Conservation (phyloP, 2,888 invertebrate genomes). For the Blomia tropicalis region DNA sequence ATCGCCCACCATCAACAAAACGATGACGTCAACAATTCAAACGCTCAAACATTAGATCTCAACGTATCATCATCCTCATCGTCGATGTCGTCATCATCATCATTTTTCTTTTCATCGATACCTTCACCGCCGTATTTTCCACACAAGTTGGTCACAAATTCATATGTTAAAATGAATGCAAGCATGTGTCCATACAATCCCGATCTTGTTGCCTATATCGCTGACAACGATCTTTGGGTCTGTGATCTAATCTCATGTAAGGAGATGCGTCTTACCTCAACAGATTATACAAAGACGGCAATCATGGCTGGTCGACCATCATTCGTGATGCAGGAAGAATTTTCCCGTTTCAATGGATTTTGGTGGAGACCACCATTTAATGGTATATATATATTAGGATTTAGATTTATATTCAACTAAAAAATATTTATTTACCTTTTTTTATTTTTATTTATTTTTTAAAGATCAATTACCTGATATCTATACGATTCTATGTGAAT, state of each 20-base stretch:
- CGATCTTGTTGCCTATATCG: constrained; percentile 72
- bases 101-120: not conserved
- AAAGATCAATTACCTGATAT: not conserved
- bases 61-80: not conserved
- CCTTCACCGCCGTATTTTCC: constrained; percentile 35
- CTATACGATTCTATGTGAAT: constrained; percentile 42
- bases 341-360: constrained; percentile 83
- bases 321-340: constrained; percentile 96
- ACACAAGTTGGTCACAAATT: constrained; percentile 39
- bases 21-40: not conserved
- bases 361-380: constrained; percentile 81
- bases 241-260: constrained; percentile 45
- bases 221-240: constrained; percentile 78
- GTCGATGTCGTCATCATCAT: not conserved
- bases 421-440: not conserved
- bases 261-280: constrained; percentile 32
- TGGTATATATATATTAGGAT: not conserved
- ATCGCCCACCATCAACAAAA: not conserved
- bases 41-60: not conserved
- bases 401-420: not conserved
- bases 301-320: constrained; percentile 75
- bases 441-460: not conserved
- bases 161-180: constrained; percentile 55
- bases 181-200: constrained; percentile 64
- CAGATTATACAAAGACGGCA: constrained; percentile 10